Percentiles rank a stretch among this genome's conserved stretches.
phyloP scores from a whole-genome alignment of 2,888 invertebrate genomes.

The Cheiracanthium punctorium region DNA sequence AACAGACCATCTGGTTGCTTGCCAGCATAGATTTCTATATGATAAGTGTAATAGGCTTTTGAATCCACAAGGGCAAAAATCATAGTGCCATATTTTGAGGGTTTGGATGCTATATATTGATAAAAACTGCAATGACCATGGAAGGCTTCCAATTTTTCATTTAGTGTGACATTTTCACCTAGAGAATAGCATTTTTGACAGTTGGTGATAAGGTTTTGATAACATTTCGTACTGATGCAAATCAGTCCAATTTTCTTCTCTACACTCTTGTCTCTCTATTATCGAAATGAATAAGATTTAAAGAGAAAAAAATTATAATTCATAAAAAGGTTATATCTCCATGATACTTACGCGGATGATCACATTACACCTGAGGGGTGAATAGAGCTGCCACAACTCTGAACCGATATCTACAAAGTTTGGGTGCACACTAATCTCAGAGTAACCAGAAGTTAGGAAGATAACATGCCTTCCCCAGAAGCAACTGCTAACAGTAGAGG shows the following conservation, averaged over 20 bases:
- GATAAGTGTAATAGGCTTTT: slow-evolving; percentile 25
- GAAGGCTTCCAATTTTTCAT: slow-evolving; percentile 30
- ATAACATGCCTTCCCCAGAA: background rate
- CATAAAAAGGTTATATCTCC: background rate
- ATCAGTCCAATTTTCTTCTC: too few relatives aligned
- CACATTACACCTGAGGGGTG: background rate
- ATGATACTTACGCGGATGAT: too few relatives aligned
- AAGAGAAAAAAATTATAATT: background rate
- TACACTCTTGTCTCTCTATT: background rate
- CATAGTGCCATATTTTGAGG: slow-evolving; percentile 34
- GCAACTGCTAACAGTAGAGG: background rate
- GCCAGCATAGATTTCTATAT: slow-evolving; percentile 47
- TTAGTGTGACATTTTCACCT: slow-evolving; percentile 29
- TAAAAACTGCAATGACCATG: slow-evolving; percentile 27
- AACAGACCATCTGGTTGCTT: slow-evolving; percentile 48
- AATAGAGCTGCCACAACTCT: background rate
- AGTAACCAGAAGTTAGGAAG: background rate
- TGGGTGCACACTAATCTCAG: too few relatives aligned
- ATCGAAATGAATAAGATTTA: background rate
- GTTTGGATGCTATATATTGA: slow-evolving; percentile 40
- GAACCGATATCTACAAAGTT: background rate
- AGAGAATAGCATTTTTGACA: slow-evolving; percentile 25
- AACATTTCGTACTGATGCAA: background rate
- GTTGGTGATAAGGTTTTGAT: background rate
- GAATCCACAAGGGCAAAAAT: slow-evolving; percentile 32